A percentile compares a stretch with the other conserved stretches of the same genome.
Conservation (phyloP, 2,888 invertebrate genomes). For the Apodemia hepburni region DNA sequence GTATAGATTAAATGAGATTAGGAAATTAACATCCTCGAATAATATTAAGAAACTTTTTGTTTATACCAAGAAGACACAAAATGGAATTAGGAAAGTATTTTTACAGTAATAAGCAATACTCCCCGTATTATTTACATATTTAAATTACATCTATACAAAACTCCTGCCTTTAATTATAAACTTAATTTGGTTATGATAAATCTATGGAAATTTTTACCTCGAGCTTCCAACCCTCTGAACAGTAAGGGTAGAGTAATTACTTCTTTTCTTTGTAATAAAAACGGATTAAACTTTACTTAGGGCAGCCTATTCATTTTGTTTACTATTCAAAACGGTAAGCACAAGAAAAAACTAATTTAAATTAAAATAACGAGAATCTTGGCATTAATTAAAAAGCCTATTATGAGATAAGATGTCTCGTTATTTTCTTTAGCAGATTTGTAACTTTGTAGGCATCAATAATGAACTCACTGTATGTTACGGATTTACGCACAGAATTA, state of each 20-base stretch:
- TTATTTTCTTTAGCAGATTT: not conserved
- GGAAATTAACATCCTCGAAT: not conserved
- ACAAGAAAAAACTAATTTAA: constrained; percentile 72
- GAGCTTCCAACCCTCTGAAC: constrained; percentile 70
- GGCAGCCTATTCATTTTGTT: constrained; percentile 77
- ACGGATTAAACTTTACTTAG: constrained; percentile 80
- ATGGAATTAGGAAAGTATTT: constrained; percentile 27
- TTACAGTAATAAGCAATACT: constrained; percentile 48
- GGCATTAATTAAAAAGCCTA: constrained; percentile 14
- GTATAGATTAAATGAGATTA: not conserved
- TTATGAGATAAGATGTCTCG: constrained; percentile 7
- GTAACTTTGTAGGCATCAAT: not conserved
- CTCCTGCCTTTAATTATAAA: constrained; percentile 80
- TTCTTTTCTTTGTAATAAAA: constrained; percentile 80
- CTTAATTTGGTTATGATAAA: constrained; percentile 80
- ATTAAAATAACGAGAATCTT: constrained; percentile 26
- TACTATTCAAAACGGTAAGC: constrained; percentile 74
- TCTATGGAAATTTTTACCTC: constrained; percentile 80
- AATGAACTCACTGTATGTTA: no score
- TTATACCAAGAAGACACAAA: constrained; percentile 33
- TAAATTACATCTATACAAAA: constrained; percentile 77
- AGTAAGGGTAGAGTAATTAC: constrained; percentile 79
- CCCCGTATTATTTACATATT: constrained; percentile 72
- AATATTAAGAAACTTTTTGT: constrained; percentile 4
- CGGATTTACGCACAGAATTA: no score